phyloP scores from a whole-genome alignment of 2,797 vertebrate species.

The Premnoplex brunnescens region DNA sequence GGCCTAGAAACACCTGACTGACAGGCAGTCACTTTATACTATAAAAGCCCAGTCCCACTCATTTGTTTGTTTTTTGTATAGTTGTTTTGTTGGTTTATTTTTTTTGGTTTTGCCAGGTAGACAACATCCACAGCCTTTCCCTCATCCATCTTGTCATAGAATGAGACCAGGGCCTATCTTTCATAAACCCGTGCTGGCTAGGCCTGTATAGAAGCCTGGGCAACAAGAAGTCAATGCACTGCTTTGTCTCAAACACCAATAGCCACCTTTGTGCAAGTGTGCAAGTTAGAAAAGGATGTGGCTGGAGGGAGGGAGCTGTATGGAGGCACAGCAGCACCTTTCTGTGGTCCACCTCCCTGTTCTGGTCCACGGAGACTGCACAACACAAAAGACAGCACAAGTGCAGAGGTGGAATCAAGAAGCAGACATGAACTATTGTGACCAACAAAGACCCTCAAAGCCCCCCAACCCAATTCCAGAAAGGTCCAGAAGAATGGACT shows the following conservation, averaged over 20 bases:
- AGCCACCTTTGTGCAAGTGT: not conserved
- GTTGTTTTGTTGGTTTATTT: not conserved
- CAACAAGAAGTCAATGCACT: not conserved
- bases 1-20: not conserved
- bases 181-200: not conserved
- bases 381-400: not conserved
- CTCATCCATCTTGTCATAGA: not conserved
- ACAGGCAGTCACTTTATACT: not conserved
- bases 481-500: not conserved
- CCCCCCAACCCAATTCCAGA: not conserved
- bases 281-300: not conserved
- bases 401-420: rapidly evolving
- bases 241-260: not conserved
- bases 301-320: not conserved
- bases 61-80: not conserved
- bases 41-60: not conserved
- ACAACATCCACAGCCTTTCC: not conserved
- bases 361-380: not conserved
- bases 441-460: not conserved
- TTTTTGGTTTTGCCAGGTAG: not conserved
- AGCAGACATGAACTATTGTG: not conserved
- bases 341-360: not conserved
- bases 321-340: not conserved
- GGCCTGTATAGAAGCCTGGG: not conserved
- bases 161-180: not conserved